phyloP scores from a whole-genome alignment of 2,797 vertebrate species.

The Sebastes glaucus region DNA sequence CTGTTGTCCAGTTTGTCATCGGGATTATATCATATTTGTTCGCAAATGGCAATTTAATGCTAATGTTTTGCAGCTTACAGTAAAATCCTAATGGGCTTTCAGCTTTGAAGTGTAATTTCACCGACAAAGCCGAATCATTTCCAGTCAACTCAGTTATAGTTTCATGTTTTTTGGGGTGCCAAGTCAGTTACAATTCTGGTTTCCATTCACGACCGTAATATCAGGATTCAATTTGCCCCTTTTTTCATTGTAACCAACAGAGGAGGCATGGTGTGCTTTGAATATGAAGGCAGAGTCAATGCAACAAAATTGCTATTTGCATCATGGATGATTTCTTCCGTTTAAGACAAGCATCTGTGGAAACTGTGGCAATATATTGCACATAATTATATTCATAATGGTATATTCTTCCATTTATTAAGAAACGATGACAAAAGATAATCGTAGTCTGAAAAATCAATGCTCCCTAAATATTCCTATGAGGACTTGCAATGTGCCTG shows the following conservation, averaged over 20 bases:
- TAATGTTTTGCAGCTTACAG: constrained; percentile 61
- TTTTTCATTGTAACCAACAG: constrained; percentile 23
- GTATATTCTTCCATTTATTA: neutral
- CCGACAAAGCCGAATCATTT: constrained; percentile 45
- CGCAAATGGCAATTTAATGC: constrained; percentile 67
- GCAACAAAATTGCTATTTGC: constrained; percentile 24
- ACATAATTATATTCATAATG: neutral
- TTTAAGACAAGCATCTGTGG: constrained; percentile 11
- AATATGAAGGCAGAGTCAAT: constrained; percentile 26
- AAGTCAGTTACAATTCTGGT: constrained; percentile 38
- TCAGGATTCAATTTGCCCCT: constrained; percentile 55
- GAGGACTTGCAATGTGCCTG: neutral
- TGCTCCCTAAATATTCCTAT: constrained; percentile 1
- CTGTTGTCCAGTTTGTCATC: constrained; percentile 57
- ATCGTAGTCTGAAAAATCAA: neutral
- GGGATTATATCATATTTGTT: constrained; percentile 66
- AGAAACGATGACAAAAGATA: constrained; percentile 1
- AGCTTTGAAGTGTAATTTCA: constrained; percentile 63
- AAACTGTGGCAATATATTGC: constrained; percentile 4
- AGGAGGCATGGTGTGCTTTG: constrained; percentile 15
- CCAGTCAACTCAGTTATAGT: constrained; percentile 45
- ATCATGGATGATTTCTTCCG: constrained; percentile 27
- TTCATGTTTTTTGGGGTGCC: constrained; percentile 49
- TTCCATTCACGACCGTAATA: constrained; percentile 40
- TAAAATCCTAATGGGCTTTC: constrained; percentile 57